phyloP scores from a whole-genome alignment of 2,888 invertebrate species.

The Phortica magna region DNA sequence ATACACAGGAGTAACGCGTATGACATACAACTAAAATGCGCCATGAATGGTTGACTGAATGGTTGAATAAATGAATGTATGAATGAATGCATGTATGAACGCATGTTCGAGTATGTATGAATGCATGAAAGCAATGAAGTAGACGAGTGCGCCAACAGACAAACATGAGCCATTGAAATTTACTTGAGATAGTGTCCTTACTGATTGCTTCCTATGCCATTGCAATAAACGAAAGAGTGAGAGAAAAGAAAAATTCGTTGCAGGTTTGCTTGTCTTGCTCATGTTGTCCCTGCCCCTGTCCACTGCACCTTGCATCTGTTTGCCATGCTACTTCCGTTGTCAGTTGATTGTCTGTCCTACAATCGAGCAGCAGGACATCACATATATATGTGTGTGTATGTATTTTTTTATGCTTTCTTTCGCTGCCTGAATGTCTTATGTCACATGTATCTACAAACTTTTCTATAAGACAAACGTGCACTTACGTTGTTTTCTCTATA shows the following conservation, averaged over 20 bases:
- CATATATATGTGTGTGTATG: slow-evolving; percentile 25
- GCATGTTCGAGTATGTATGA: slow-evolving; percentile 47
- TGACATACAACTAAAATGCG: neutral
- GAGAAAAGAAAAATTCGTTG: slow-evolving; percentile 32
- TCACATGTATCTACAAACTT: slow-evolving; percentile 73
- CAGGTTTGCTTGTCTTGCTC: slow-evolving; percentile 42
- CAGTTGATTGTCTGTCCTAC: slow-evolving; percentile 45
- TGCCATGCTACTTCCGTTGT: slow-evolving; percentile 60
- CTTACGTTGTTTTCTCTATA: neutral
- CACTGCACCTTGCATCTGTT: neutral
- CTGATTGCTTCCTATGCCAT: slow-evolving; percentile 71
- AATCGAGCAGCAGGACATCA: neutral
- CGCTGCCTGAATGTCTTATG: slow-evolving; percentile 68
- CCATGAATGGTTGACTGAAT: slow-evolving; percentile 25
- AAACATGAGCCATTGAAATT: slow-evolving; percentile 61
- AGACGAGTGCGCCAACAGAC: slow-evolving; percentile 44
- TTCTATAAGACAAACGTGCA: slow-evolving; percentile 41
- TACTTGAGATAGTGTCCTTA: slow-evolving; percentile 69
- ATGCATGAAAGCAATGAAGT: slow-evolving; percentile 34
- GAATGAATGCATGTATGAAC: slow-evolving; percentile 48
- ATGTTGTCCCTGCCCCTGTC: no score
- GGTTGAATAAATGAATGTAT: slow-evolving; percentile 20
- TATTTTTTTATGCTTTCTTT: slow-evolving; percentile 40
- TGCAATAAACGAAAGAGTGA: slow-evolving; percentile 47
- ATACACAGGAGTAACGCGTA: neutral